Evolutionary conservation across 1,140 invertebrate species (phyloP).

Genomic region (Sitodiplosis mosellana): DNA sequence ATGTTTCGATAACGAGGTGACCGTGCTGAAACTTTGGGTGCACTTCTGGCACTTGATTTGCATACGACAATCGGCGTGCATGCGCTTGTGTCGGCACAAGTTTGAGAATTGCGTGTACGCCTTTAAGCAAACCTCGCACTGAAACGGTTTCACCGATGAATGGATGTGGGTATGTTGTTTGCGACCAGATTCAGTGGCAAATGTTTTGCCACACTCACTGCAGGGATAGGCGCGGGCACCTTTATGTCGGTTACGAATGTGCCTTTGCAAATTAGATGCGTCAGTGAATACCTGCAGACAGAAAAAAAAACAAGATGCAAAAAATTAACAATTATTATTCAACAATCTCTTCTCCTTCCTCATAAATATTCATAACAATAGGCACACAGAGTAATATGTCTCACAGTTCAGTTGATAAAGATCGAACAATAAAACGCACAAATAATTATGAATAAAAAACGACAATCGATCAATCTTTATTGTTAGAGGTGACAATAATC

Average conservation of each 20-base stretch:
- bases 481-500: too few relatives aligned
- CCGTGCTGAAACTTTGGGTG: constrained; percentile 73
- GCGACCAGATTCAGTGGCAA: constrained; percentile 88
- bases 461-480: too few relatives aligned
- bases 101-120: constrained; percentile 99
- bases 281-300: constrained; percentile 75
- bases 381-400: too few relatives aligned
- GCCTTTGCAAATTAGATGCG: constrained; percentile 86
- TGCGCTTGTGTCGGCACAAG: constrained; percentile 94
- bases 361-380: too few relatives aligned
- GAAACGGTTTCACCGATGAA: constrained; percentile 94
- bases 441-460: too few relatives aligned
- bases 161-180: constrained; percentile 99
- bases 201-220: constrained; percentile 95
- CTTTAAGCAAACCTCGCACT: constrained; percentile 81
- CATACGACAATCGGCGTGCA: constrained; percentile 83
- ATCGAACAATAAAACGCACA: too few relatives aligned
- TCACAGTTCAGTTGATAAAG: too few relatives aligned
- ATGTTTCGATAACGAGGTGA: constrained; percentile 67
- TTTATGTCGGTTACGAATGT: constrained; percentile 84
- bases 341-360: too few relatives aligned
- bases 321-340: neutral
- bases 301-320: constrained; percentile 11
- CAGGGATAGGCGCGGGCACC: constrained; percentile 89
- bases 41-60: constrained; percentile 86